Conservation (phyloP, 2,797 vertebrate genomes). For the Dendrocincla tyrannina region DNA sequence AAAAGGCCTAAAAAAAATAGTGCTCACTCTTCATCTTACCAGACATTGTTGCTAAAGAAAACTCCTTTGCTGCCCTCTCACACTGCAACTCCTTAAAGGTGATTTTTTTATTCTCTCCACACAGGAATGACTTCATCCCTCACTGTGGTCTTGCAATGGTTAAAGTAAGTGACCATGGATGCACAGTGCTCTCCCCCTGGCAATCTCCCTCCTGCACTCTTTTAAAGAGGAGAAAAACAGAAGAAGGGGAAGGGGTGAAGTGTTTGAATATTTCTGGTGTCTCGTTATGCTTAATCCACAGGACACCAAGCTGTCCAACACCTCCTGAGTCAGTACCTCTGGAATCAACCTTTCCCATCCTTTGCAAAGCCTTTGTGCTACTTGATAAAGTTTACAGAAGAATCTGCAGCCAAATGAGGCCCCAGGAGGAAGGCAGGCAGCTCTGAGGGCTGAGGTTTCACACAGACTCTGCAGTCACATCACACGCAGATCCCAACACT, state of each 20-base stretch:
- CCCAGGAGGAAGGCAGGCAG: background rate
- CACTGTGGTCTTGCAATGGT: background rate
- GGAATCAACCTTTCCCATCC: background rate
- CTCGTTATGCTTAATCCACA: background rate
- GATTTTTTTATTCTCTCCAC: background rate
- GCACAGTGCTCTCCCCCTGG: background rate
- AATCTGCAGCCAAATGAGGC: background rate
- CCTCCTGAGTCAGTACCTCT: background rate
- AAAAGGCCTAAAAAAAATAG: background rate
- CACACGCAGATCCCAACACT: background rate
- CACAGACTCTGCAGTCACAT: slow-evolving; percentile 11
- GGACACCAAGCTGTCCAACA: background rate
- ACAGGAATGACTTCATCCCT: background rate
- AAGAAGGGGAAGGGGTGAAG: background rate
- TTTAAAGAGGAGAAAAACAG: background rate
- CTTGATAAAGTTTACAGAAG: slow-evolving; percentile 18
- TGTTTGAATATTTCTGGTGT: fast-evolving
- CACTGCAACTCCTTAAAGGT: background rate
- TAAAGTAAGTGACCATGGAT: background rate
- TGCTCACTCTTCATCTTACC: background rate
- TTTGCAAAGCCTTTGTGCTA: background rate
- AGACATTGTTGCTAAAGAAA: background rate
- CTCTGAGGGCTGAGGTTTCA: slow-evolving; percentile 1
- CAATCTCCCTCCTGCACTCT: background rate
- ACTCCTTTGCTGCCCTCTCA: background rate